These are phyloP conservation scores for Aproaerema taeniolella DNA, from an alignment of 2,888 invertebrate genomes.

Conservation along the genomic window DNA sequence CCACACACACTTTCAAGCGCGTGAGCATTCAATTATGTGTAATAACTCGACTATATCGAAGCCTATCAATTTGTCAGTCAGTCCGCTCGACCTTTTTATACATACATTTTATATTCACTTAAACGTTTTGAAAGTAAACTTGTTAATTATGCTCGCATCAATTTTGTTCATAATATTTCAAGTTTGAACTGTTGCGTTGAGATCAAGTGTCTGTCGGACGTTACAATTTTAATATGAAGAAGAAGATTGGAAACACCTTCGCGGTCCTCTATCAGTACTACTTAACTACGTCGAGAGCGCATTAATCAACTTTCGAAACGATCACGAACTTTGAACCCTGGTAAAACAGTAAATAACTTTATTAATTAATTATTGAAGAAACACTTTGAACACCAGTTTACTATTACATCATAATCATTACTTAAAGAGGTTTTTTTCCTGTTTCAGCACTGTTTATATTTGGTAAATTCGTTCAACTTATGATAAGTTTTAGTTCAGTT, in stretches of 20 bases:
- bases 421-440: too few relatives aligned
- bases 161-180: conserved; percentile 53
- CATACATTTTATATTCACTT: conserved; percentile 38
- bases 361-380: too few relatives aligned
- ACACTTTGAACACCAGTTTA: too few relatives aligned
- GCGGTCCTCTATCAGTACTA: neutral
- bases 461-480: too few relatives aligned
- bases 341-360: too few relatives aligned
- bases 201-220: conserved; percentile 43
- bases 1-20: conserved; percentile 36
- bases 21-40: conserved; percentile 63
- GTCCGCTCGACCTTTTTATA: conserved; percentile 33
- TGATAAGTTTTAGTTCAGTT: too few relatives aligned
- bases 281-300: conserved; percentile 19
- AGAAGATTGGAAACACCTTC: neutral
- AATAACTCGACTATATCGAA: conserved; percentile 51
- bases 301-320: conserved; percentile 41
- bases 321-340: conserved; percentile 24
- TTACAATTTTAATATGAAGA: conserved; percentile 41
- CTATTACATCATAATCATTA: too few relatives aligned
- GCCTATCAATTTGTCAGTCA: conserved; percentile 58
- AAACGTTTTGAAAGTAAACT: conserved; percentile 63
- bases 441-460: too few relatives aligned
- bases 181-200: conserved; percentile 26
- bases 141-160: conserved; percentile 62